Evolutionary conservation across 2,797 vertebrate species (phyloP).

Genomic region (Pangasius krempfi): DNA sequence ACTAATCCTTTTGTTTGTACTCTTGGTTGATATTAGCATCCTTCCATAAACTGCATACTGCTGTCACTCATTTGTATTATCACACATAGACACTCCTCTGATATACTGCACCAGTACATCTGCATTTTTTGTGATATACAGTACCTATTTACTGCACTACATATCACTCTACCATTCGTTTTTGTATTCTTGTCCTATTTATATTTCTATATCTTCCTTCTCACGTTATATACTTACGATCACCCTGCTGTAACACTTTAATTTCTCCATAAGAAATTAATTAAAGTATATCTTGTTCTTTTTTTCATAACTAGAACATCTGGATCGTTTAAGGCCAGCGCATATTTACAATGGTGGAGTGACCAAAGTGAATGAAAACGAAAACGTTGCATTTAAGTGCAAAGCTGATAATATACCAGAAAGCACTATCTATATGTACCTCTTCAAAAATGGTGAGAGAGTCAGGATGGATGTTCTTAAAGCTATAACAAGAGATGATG

Average conservation of each 20-base stretch:
- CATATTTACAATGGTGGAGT: neutral
- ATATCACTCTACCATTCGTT: neutral
- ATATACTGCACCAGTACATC: neutral
- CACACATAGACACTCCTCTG: neutral
- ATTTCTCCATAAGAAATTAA: neutral
- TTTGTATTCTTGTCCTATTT: neutral
- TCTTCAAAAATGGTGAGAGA: constrained; percentile 7
- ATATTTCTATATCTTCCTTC: neutral
- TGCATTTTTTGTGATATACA: neutral
- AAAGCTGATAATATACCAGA: neutral
- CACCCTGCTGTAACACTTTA: neutral
- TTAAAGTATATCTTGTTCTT: neutral
- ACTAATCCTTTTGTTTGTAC: neutral
- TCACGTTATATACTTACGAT: neutral
- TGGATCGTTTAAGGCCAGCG: neutral
- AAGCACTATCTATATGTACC: neutral
- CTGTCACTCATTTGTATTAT: neutral
- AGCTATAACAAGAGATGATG: neutral
- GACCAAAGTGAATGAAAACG: neutral
- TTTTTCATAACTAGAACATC: neutral
- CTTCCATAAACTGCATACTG: neutral
- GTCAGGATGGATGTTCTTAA: neutral
- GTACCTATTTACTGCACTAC: neutral
- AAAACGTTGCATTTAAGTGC: neutral
- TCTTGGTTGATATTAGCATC: neutral